A percentile compares a stretch with the other conserved stretches of the same genome.
These are phyloP conservation scores for Bostrychus sinensis DNA, from an alignment of 2,113 vertebrate species.

Conservation along the genomic window DNA sequence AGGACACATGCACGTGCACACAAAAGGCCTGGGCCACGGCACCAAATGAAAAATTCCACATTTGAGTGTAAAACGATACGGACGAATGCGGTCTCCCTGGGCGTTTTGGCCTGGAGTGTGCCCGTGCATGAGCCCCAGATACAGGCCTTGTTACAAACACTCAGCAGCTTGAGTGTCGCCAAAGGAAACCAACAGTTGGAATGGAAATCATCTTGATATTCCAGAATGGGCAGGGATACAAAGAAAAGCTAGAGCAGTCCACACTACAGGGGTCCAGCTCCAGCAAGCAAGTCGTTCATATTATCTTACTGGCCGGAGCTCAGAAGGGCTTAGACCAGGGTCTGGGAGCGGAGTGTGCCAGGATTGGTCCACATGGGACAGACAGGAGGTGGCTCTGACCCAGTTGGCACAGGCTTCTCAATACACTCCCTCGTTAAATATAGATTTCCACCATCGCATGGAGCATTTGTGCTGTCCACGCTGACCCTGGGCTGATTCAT, in stretches of 20 bases:
- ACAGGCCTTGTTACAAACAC: constrained; percentile 31
- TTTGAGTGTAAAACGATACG: constrained; percentile 46
- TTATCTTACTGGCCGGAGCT: constrained; percentile 5
- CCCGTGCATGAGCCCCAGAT: constrained; percentile 1
- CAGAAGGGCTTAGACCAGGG: background rate
- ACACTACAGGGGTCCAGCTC: background rate
- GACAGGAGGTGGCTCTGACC: constrained; percentile 34
- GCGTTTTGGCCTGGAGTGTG: constrained; percentile 9
- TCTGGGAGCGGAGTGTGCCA: constrained; percentile 12
- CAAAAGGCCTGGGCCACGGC: constrained; percentile 17
- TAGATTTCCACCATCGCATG: constrained; percentile 32
- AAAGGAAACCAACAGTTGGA: constrained; percentile 31
- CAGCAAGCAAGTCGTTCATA: background rate
- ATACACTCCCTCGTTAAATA: constrained; percentile 42
- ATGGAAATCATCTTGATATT: constrained; percentile 45
- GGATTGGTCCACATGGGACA: constrained; percentile 13
- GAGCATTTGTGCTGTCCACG: constrained; percentile 18
- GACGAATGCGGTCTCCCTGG: constrained; percentile 22
- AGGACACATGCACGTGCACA: constrained; percentile 9
- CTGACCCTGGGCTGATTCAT: background rate
- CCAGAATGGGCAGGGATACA: constrained; percentile 6
- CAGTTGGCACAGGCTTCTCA: constrained; percentile 43
- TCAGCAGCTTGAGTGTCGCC: constrained; percentile 27
- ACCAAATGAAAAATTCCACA: constrained; percentile 48
- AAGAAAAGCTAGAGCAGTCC: background rate